Evolutionary conservation across 1,140 invertebrate species (phyloP), one percentile per base, ranked within the genome.

Genomic region (Pararge aegeria): DNA sequence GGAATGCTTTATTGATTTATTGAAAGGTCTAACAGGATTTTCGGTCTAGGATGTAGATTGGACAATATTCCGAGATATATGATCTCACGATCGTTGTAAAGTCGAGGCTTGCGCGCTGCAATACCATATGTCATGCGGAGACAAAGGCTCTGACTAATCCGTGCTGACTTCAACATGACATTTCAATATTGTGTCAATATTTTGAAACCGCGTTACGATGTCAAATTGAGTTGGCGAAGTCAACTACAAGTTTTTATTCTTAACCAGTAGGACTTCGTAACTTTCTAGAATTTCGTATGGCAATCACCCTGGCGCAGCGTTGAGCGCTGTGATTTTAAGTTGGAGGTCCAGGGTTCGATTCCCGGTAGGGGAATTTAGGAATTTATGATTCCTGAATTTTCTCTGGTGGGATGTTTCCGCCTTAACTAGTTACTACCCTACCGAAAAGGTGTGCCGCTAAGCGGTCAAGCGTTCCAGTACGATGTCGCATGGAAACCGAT

Each of bases 171-270:
- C 21, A 15, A 34, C 30, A 34, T 34, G 9, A 34, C 30, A 34
- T 12, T n/a, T 34, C 30, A 34, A 34, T 30, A 27, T 37, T 21
- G 55, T 52, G 20, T 52, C 50, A 52, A 56, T 65, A 63, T 65
- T 68, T 61, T 58, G 55, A 64, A 65, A 68, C 58, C 61, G 42
- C 46, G 55, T 40, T 7, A 5, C 24, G 1, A 68, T 54, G 54
- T 65, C 55, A 50, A 64, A 21, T 53, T 42, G 20, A 49, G 42
- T 60, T 3, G 1, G 10, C n/a, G 30, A 12, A 3, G 4, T 34
- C 24, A 12, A 12, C 10, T 34, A 12, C 30, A 12, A 34, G 30
- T 34, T 12, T 34, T 6, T 3, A 12, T 34, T 3, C n/a, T 10
- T n/a, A 34, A 24, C 24, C 7, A 24, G 3, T 24, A 7, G 2